Evolutionary conservation across 2,888 invertebrate species (phyloP).

Genomic region (Heliconius sara): DNA sequence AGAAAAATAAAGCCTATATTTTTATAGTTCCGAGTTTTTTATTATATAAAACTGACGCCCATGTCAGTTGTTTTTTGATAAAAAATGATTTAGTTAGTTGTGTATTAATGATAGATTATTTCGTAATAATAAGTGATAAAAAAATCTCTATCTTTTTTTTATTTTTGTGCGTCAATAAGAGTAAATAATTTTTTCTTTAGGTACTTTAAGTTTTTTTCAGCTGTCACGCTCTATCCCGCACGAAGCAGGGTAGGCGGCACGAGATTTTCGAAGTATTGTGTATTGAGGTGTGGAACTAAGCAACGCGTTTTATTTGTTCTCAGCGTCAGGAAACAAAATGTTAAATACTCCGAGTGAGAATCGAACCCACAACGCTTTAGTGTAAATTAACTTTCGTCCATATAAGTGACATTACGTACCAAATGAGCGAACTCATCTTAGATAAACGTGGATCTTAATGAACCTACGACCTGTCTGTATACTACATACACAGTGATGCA

Average conservation of each 20-base stretch:
- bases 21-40: neutral
- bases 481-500: no score
- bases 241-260: no score
- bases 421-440: no score
- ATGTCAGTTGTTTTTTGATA: neutral
- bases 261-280: neutral
- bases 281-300: neutral
- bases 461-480: no score
- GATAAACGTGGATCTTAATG: no score
- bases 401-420: no score
- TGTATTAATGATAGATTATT: neutral
- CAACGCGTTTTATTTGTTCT: neutral
- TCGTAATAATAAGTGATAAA: no score
- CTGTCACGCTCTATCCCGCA: no score
- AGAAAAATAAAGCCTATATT: constrained; percentile 12
- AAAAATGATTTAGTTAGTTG: neutral
- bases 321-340: neutral
- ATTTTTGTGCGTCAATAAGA: neutral
- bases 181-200: no score
- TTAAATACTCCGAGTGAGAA: neutral
- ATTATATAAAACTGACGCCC: neutral
- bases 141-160: no score
- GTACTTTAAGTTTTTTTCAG: no score
- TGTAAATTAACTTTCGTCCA: no score
- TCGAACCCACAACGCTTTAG: neutral